Base-by-base conservation (phyloP, 1,140 invertebrate species). In the Gryon sp. region DNA sequence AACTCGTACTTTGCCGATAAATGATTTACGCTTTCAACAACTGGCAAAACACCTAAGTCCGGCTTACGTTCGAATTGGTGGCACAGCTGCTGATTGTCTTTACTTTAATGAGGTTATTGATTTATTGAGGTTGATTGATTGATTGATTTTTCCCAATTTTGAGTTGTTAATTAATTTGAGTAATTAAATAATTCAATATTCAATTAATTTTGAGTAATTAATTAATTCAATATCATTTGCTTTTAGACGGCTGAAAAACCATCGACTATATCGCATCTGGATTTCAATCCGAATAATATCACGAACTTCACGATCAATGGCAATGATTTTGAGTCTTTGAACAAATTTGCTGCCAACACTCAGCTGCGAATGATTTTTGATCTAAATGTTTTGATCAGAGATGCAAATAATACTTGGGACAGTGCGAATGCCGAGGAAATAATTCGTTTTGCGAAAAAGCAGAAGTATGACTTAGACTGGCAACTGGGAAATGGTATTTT, bases 401-500 rank as follows among this genome's bases (percentile, higher is more conserved):
- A 90, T 80, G 52, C 83, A n/a, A 85, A 91, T 80, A 87, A 85
- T 20, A 60, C 86, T 9, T 95, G 94, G 94, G 87, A 93, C 85
- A 85, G 88, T 19, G 82, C 83, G 6, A 94, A 95, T 90, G 92
- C 92, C 8, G 83, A 85, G 57, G 81, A 91, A 65, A 86, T 95
- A 11, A 86, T 95, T 41, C 68, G 89, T 46, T 94, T 92, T 83
- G 91, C 92, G 8, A 89, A 87, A 62, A 78, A 86, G 14, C 87
- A 91, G 36, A 84, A 76, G 16, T 87, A 90, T 79, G 78, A 90
- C 48, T 74, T 93, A 1, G 91, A 92, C 73, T 94, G 93, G 92
- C 92, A 94, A 83, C 86, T 95, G 26, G 94, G 94, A 72, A 95
- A 95, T 90, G 94, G 92, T 92, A 86, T 80, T 34, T 16, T 4